Evolutionary conservation across 92 coral and sea anemone genomes (phyloP), one percentile per base, ranked within the genome.

Genomic region (Plumapathes pennacea): DNA sequence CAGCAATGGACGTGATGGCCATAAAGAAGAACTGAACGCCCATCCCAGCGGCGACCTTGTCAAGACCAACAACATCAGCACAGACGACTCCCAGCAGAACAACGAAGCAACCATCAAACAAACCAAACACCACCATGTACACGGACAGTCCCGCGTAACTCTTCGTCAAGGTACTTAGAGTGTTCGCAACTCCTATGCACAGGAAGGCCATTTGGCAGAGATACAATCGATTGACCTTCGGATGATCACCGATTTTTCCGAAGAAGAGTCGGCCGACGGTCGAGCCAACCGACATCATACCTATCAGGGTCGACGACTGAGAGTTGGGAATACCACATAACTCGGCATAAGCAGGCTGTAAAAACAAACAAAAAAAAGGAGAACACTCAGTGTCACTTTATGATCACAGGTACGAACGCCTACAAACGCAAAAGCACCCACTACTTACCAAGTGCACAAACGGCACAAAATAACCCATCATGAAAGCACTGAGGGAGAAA

Each of bases 251-350:
- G 38, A 91, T 56, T 57, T 76, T 83, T 54, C 97, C 97, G 79
- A 87, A 91, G 78, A 91, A 79, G 14, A 91, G 89, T 46, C 97
- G 96, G 59, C 97, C 97, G 60, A 87, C 74, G 11, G 91, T 91
- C 51, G 97, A 91, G 24, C 96, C 97, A 26, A 91, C 74, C 37
- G 97, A 91, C 97, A 91, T 91, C 69, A 86, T 82, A 13, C 97
- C 97, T 55, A 90, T 69, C 25, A 90, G 95, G 8, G 85, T 80
- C 32, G 95, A 84, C 11, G 97, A 72, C 69, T 86, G 72, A 13
- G 88, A 73, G 38, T 62, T 50, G 14, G 84, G 74, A 23, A 86
- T 67, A 10, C 94, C 86, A n/a, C 89, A 78, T 26, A 78, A 88
- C 41, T 73, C 75, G 11, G 95, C 97, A 57, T 82, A 90, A 1